Evolutionary conservation across 2,797 vertebrate genomes (phyloP).

Genomic region (Buphagus erythrorhynchus): DNA sequence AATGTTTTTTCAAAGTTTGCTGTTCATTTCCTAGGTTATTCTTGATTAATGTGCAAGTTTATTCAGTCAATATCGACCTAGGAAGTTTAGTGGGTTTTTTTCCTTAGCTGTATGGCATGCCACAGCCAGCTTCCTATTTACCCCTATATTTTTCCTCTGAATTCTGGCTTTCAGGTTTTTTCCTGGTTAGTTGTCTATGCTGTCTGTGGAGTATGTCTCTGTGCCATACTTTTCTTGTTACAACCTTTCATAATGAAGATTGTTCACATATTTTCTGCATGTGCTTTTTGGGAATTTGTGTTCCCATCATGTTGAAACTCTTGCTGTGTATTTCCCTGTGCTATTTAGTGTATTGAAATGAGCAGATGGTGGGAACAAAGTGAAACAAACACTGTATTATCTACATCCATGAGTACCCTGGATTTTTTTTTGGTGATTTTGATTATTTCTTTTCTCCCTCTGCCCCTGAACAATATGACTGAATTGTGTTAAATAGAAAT

Average conservation of each 20-base stretch:
- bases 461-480: background rate
- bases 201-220: background rate
- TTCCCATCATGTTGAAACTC: background rate
- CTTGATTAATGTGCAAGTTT: background rate
- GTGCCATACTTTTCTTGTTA: background rate
- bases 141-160: background rate
- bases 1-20: background rate
- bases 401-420: background rate
- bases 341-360: background rate
- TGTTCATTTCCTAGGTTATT: background rate
- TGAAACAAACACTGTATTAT: background rate
- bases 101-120: background rate
- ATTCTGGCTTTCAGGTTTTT: background rate
- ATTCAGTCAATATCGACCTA: background rate
- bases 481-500: background rate
- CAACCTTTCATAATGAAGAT: background rate
- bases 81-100: background rate
- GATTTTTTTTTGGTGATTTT: background rate
- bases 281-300: background rate
- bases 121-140: background rate
- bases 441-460: background rate
- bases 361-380: constrained; percentile 9
- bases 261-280: background rate
- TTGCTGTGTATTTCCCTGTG: background rate
- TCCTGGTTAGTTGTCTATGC: background rate